A percentile compares a stretch with the other conserved stretches of the same genome.
These are phyloP conservation scores for Periparus ater DNA, from an alignment of 2,797 vertebrate species.

Conservation along the genomic window DNA sequence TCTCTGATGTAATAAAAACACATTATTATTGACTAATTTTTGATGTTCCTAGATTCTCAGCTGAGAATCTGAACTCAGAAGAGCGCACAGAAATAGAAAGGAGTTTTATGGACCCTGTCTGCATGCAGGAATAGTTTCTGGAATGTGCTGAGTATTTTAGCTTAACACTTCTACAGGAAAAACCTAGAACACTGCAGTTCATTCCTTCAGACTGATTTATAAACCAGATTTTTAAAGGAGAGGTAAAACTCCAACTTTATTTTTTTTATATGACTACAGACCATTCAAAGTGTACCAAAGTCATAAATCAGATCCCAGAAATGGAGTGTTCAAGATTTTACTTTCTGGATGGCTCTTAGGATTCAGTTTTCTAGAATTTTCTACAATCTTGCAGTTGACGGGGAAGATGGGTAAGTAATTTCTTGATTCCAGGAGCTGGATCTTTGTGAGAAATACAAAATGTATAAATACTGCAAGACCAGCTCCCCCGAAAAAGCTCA, in stretches of 20 bases:
- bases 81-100: neutral
- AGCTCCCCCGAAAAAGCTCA: accelerated
- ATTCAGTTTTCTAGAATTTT: neutral
- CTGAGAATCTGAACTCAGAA: neutral
- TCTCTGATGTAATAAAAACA: neutral
- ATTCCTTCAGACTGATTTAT: neutral
- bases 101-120: neutral
- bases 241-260: neutral
- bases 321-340: neutral
- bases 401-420: neutral
- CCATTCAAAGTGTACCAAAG: neutral
- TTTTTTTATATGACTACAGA: neutral
- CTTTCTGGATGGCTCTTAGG: neutral
- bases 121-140: neutral
- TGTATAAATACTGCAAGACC: neutral
- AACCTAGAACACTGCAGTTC: neutral
- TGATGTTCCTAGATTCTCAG: neutral
- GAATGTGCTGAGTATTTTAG: neutral
- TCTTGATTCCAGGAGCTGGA: neutral
- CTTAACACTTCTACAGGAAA: neutral
- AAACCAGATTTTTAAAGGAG: neutral
- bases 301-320: neutral
- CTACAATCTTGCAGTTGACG: neutral
- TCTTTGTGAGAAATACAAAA: neutral
- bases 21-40: neutral